Conservation (phyloP, 2,888 invertebrate species). For the Epirrita christyi region DNA sequence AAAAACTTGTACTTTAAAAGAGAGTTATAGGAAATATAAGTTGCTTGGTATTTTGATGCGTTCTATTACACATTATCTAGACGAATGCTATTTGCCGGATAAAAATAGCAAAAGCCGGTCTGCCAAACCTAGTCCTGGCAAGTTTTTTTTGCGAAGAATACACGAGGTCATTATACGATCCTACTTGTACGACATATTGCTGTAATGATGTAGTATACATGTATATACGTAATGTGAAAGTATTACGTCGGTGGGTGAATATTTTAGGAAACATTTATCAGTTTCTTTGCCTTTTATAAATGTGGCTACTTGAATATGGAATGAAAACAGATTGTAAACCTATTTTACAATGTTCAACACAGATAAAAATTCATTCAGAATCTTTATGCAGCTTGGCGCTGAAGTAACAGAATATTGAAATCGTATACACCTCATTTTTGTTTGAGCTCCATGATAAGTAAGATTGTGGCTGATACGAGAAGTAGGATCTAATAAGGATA, state of each 20-base stretch:
- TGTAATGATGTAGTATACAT: conserved; percentile 17
- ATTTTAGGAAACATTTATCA: neutral
- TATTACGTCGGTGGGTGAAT: conserved; percentile 9
- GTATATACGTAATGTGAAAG: conserved; percentile 9
- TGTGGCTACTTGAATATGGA: neutral
- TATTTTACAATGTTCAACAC: too few species aligned
- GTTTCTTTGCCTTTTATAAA: neutral
- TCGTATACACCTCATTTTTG: too few species aligned
- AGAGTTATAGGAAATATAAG: too few species aligned
- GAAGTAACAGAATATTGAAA: too few species aligned
- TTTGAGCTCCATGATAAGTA: too few species aligned
- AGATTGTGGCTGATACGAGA: too few species aligned
- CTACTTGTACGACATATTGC: conserved; percentile 19
- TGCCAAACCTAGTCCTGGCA: conserved; percentile 35
- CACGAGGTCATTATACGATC: conserved; percentile 27
- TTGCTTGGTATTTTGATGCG: too few species aligned
- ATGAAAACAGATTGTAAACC: neutral
- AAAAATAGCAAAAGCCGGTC: neutral
- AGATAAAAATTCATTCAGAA: too few species aligned
- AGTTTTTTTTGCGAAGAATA: conserved; percentile 49
- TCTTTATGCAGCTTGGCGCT: too few species aligned
- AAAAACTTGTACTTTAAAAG: too few species aligned
- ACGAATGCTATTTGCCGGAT: neutral
- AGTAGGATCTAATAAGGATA: too few species aligned
- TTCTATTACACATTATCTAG: too few species aligned